Evolutionary conservation across 37 sponge, comb jelly and placozoan genomes (phyloP), one percentile per base, ranked within the genome.

Genomic region (Geodia barretti): DNA sequence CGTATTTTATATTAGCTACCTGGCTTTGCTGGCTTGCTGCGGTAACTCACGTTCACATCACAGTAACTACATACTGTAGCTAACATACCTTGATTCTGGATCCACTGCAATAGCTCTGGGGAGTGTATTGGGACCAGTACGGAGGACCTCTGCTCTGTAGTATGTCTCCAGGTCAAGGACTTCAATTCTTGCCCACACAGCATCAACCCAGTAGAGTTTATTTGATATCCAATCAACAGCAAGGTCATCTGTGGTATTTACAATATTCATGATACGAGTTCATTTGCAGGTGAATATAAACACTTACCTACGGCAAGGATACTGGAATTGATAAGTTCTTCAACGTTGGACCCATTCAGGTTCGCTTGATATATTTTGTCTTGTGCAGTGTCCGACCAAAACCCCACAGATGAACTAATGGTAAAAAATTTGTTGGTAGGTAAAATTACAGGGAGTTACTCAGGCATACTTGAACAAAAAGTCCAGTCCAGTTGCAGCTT

Each of bases 201-300:
- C 71, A 41, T 95, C 96, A 1, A 81, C 67, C 90, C 90, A 95
- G 67, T 92, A 95, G 28, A 95, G 76, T 39, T 86, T 88, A 38
- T 72, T 80, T 3, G 62, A 71, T 0, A 89, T 32, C 94, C 94
- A 93, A 61, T 93, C 94, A 64, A 88, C 39, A 37, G 90, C 91
- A 62, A 93, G 68, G 30, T 79, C 94, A 70, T 75, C 91, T 80
- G 88, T 66, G 76, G n/a, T n/a, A n/a, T n/a, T n/a, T n/a, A n/a
- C n/a, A n/a, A n/a, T n/a, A n/a, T n/a, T n/a, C n/a, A n/a, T n/a
- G n/a, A n/a, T n/a, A n/a, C n/a, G n/a, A n/a, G n/a, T n/a, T n/a
- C n/a, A n/a, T n/a, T n/a, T n/a, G n/a, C n/a, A n/a, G n/a, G n/a
- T n/a, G n/a, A n/a, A n/a, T n/a, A n/a, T n/a, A n/a, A n/a, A n/a